Percentiles rank a stretch among this genome's conserved stretches.
Conservation (phyloP, 2,797 vertebrate genomes). For the Lacerta agilis region DNA sequence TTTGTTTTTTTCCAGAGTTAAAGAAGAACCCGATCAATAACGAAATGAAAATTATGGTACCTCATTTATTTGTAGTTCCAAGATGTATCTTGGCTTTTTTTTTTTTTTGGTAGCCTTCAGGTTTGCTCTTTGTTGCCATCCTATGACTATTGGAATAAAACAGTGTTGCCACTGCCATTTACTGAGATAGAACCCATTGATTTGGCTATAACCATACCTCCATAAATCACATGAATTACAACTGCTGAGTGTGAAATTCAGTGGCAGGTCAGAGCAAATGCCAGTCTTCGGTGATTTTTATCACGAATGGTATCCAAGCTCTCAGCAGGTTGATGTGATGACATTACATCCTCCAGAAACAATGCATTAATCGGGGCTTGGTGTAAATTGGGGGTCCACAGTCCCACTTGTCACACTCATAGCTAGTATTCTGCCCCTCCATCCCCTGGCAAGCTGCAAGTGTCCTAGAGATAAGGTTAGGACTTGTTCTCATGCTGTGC, state of each 20-base stretch:
- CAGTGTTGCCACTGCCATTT: not conserved
- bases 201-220: not conserved
- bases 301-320: not conserved
- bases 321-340: not conserved
- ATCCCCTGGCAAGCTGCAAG: not conserved
- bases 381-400: not conserved
- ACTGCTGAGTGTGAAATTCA: not conserved
- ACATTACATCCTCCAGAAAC: not conserved
- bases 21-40: not conserved
- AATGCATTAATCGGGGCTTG: not conserved
- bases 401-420: not conserved
- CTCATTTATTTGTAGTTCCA: not conserved
- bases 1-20: no score
- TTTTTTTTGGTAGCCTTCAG: not conserved
- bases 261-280: not conserved
- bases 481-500: not conserved
- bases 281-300: not conserved
- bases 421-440: not conserved
- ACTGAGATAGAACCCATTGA: not conserved
- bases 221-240: not conserved
- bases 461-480: not conserved
- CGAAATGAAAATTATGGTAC: not conserved
- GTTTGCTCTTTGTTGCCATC: not conserved
- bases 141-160: not conserved
- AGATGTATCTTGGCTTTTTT: not conserved